Evolutionary conservation across 2,797 vertebrate species (phyloP).

Genomic region (Tokudaia tokunoshimensis): DNA sequence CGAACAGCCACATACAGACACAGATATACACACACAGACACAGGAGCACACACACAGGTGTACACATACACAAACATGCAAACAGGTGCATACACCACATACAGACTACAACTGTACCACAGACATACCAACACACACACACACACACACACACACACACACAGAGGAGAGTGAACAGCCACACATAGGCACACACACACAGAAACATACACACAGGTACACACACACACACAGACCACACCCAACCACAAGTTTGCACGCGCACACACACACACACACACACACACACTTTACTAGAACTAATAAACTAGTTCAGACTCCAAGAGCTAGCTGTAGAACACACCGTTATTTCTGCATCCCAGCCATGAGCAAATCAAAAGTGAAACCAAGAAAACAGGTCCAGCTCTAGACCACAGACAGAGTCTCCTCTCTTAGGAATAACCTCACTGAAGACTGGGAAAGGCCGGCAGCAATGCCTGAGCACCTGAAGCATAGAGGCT

Average conservation of each 20-base stretch:
- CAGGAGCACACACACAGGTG: neutral
- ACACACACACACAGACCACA: neutral
- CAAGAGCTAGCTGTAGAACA: neutral
- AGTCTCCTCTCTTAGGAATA: neutral
- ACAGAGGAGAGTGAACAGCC: neutral
- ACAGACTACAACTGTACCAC: neutral
- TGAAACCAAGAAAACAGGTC: neutral
- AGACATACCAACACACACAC: neutral
- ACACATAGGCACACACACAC: neutral
- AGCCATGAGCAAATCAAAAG: neutral
- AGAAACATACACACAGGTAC: neutral
- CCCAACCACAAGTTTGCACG: no score
- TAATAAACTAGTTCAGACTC: neutral
- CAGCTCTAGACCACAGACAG: neutral
- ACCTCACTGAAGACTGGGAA: neutral
- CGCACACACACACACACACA: no score
- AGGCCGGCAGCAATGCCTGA: neutral
- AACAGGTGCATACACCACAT: neutral
- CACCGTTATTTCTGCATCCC: neutral
- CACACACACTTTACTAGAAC: neutral
- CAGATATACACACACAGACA: neutral
- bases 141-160: neutral
- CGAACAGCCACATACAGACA: neutral
- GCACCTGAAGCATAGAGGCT: neutral
- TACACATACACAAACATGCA: neutral